Base-by-base conservation (phyloP, 2,888 invertebrate species). In the Tridacna gigas region DNA sequence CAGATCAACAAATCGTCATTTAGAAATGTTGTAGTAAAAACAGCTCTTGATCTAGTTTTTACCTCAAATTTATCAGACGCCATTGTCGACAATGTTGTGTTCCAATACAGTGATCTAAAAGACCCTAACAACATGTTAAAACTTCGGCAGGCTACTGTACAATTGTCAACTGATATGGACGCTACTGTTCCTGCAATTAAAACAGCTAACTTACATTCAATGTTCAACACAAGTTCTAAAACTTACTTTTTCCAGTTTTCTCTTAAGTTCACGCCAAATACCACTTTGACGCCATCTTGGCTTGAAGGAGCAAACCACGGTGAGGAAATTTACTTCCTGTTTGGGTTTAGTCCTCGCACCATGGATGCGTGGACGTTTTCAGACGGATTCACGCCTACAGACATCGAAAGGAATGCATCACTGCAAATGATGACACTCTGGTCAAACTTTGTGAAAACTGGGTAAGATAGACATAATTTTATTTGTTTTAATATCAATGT, bases 211-310 rank as follows among this genome's bases (percentile, higher is more conserved):
- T 60, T 86, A 22, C 86, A 86, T 60, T 71, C 77, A 7, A 51
- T 12, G 9, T 25, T 78, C 13, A 74, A 47, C 13, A 45, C 15
- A 9, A 3, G 37, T 11, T 51, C 63, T 12, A 74, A 25, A 3
- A 86, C 86, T 15, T 86, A 79, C 74, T 65, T 86, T n/a, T 86
- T 79, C 48, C 79, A 86, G 28, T 86, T 86, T 66, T 81, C 86
- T 5, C 79, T 77, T 5, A 74, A 63, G 25, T n/a, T 82, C 7
- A 74, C 56, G 63, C 45, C 79, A 7, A 37, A 45, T 18, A 73
- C 13, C 2, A 11, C 73, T 9, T 25, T 74, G 56, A 83, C 80
- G n/a, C 83, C 86, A 60, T 69, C 79, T 28, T 86, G 83, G 83
- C 61, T 86, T 3, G 61, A 74, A 12, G 86, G 86, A 18, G 77